Conservation (phyloP, 2,888 invertebrate genomes). For the Cataglyphis albicans region DNA sequence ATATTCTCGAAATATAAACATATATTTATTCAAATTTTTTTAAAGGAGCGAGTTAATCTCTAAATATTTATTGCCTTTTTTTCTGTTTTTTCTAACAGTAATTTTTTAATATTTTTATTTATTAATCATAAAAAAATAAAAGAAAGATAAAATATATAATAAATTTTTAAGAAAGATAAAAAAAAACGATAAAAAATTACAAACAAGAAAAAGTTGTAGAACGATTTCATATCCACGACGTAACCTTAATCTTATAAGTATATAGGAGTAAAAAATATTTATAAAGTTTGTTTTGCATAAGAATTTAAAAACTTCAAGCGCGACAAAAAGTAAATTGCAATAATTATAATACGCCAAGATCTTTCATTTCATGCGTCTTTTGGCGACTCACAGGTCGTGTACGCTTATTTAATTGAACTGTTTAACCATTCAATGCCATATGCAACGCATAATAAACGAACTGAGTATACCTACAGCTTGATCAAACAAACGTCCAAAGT, state of each 20-base stretch:
- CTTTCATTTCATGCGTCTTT: constrained; percentile 7
- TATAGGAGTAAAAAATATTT: not conserved
- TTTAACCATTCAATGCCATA: constrained; percentile 67
- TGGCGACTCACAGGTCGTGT: constrained; percentile 63
- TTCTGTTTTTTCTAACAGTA: not conserved
- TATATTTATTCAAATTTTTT: no score
- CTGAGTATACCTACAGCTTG: constrained; percentile 9
- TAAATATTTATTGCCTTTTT: not conserved
- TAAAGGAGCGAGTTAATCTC: not conserved
- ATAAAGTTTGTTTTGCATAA: not conserved
- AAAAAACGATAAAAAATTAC: not conserved
- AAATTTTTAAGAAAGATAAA: not conserved
- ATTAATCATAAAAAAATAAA: not conserved
- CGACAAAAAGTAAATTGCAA: no score
- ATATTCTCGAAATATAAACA: no score
- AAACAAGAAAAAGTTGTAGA: not conserved
- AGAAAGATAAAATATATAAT: no score
- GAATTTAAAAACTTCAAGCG: not conserved
- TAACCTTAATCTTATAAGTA: not conserved
- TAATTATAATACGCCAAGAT: constrained; percentile 13
- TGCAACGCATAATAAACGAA: constrained; percentile 37
- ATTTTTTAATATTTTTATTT: not conserved
- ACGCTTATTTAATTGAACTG: constrained; percentile 75
- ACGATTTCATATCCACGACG: not conserved
- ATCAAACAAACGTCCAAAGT: constrained; percentile 43